phyloP scores from a whole-genome alignment of 1,140 invertebrate genomes.

The Paracyclopina nana region DNA sequence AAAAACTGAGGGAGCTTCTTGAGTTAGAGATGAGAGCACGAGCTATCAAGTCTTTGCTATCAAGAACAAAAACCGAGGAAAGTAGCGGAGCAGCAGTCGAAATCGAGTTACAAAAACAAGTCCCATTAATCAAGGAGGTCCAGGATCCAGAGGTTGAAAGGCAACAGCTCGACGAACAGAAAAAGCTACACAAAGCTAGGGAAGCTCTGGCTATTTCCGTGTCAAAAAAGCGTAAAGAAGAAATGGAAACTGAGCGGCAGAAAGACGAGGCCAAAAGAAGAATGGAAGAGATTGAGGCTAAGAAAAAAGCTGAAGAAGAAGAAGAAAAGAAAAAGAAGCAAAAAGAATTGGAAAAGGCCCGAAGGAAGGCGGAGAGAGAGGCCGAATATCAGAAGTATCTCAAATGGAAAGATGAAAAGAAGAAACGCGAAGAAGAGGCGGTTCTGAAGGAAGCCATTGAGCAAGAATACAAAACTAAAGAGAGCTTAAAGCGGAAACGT shows the following conservation, averaged over 20 bases:
- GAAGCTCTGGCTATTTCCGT: slow-evolving; percentile 7
- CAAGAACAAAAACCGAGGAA: slow-evolving; percentile 18
- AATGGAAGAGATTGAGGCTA: not conserved
- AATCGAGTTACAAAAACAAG: not conserved
- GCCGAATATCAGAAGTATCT: slow-evolving; percentile 44
- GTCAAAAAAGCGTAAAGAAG: not conserved
- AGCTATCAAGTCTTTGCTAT: slow-evolving; percentile 31
- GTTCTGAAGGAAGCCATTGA: not conserved
- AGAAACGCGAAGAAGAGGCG: not conserved
- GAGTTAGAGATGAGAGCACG: slow-evolving; percentile 32
- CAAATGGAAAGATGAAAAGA: slow-evolving; percentile 18
- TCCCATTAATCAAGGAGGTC: too few species aligned
- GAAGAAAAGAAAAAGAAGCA: slow-evolving; percentile 8
- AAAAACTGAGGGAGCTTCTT: slow-evolving; percentile 25
- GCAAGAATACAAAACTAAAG: not conserved
- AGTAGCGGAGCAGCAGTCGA: not conserved
- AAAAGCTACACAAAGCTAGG: slow-evolving; percentile 7
- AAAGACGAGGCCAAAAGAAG: slow-evolving; percentile 8
- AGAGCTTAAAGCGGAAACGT: not conserved
- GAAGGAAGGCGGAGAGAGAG: slow-evolving; percentile 28
- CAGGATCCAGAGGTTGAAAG: not conserved
- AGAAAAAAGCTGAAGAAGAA: slow-evolving; percentile 1
- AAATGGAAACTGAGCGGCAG: not conserved
- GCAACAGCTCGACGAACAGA: not conserved
- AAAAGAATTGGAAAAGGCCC: slow-evolving; percentile 9